Evolutionary conservation across 2,113 vertebrate species (phyloP).

Genomic region (Thamnophis sirtalis): DNA sequence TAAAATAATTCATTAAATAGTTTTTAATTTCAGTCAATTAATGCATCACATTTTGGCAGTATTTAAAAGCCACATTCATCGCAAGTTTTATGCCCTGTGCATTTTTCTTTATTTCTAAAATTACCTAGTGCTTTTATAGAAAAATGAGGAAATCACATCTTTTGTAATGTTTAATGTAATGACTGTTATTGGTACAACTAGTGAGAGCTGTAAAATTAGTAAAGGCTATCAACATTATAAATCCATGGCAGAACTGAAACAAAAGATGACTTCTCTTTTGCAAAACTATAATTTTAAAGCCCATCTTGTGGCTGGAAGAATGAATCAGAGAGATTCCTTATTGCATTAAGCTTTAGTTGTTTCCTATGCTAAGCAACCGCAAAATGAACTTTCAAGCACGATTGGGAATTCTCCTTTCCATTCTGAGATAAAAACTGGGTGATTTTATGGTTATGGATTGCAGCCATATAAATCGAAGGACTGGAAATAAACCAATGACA

Average conservation of each 20-base stretch:
- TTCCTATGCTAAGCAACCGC: not conserved
- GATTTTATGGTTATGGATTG: conserved; percentile 20
- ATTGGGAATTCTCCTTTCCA: conserved; percentile 21
- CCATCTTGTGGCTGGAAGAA: conserved; percentile 27
- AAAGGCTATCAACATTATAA: not conserved
- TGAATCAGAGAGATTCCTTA: conserved; percentile 19
- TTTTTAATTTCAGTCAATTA: not conserved
- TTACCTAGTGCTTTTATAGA: not conserved
- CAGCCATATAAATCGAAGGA: conserved; percentile 19
- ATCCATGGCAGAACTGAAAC: not conserved
- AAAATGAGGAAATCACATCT: not conserved
- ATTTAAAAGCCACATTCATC: not conserved
- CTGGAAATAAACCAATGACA: conserved; percentile 21
- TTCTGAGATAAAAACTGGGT: conserved; percentile 28
- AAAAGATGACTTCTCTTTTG: not conserved
- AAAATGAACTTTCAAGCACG: conserved; percentile 15
- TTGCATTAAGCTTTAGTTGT: not conserved
- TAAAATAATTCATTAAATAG: not conserved
- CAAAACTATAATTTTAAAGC: conserved; percentile 35
- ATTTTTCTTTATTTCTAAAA: not conserved
- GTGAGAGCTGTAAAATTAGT: not conserved
- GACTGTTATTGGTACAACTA: not conserved
- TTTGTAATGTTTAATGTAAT: not conserved
- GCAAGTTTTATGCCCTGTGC: not conserved
- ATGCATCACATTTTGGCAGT: not conserved